Evolutionary conservation across 2,113 vertebrate species (phyloP).

Genomic region (Prinia subflava): DNA sequence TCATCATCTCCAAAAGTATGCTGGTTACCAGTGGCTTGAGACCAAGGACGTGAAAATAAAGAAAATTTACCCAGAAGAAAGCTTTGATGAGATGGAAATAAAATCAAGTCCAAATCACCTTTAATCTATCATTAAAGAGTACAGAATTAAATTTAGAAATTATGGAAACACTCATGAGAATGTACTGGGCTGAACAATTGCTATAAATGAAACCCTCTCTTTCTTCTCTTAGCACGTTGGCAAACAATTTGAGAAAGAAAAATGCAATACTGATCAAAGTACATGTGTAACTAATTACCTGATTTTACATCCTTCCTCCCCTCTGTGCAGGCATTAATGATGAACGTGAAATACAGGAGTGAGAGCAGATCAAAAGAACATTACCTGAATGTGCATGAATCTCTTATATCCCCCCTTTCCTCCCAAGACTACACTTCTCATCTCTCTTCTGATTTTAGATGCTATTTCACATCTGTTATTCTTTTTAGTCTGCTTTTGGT

Average conservation of each 20-base stretch:
- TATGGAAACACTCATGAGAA: neutral
- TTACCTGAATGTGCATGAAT: neutral
- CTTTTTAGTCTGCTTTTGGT: neutral
- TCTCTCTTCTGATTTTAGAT: neutral
- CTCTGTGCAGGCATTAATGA: neutral
- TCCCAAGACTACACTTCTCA: neutral
- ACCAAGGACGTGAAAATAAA: neutral
- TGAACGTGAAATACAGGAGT: neutral
- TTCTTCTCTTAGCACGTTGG: neutral
- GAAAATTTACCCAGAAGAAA: neutral
- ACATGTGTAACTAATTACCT: slow-evolving; percentile 45
- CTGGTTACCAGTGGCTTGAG: neutral
- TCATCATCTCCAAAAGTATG: neutral
- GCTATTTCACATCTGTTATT: neutral
- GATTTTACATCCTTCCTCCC: neutral
- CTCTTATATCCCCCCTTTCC: neutral
- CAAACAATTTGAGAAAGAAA: slow-evolving; percentile 34
- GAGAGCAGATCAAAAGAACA: slow-evolving; percentile 44
- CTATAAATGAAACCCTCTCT: neutral
- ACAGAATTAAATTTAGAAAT: neutral
- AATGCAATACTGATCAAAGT: slow-evolving; percentile 44
- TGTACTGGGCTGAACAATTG: neutral
- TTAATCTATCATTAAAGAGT: neutral
- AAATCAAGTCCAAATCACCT: neutral
- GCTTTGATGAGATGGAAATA: neutral